Evolutionary conservation across 1,140 invertebrate species (phyloP), one percentile per base, ranked within the genome.

Genomic region (Stegodyphus dumicola): DNA sequence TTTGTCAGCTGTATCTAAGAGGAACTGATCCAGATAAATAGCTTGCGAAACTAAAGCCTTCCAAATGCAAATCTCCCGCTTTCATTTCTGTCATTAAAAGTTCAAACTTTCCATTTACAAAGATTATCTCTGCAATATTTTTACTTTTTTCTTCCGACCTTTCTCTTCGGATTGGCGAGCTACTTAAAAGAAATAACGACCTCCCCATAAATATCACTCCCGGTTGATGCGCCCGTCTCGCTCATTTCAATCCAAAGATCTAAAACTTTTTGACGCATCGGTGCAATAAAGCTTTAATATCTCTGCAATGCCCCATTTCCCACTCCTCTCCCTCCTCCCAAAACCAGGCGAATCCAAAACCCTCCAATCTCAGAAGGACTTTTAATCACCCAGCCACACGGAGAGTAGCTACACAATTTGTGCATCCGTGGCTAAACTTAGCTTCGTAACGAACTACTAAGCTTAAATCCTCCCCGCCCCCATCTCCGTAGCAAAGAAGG

Each of bases 251-350:
- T 60, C 15, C 56, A 6, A 10, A 17, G 75, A 77, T 77, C 65
- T 60, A 69, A 69, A 78, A 78, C 77, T 78, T 78, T 71, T 73
- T 71, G 78, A 81, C 67, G 70, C 78, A 73, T 73, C 78, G 54
- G 7, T 17, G 77, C 77, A 70, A 70, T 79, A 79, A 79, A 79
- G 65, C 77, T 56, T 54, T 70, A 70, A 69, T 79, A 79, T 70
- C 51, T 70, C 66, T 56, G 17, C 77, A 79, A 70, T n/a, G n/a
- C n/a, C n/a, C n/a, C n/a, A 69, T 69, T 52, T 65, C 53, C 65
- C 49, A 15, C 17, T 33, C 17, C 11, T 33, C 6, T 13, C 2
- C 33, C 33, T 33, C 33, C 33, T 33, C 33, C 33, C 33, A n/a
- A 52, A 5, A 51, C 10, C 33, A 52, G 10, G 49, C 48, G 48